A percentile compares a stretch with the other conserved stretches of the same genome.
Evolutionary conservation across 2,888 invertebrate genomes (phyloP).

Genomic region (Pediacus dermestoides): DNA sequence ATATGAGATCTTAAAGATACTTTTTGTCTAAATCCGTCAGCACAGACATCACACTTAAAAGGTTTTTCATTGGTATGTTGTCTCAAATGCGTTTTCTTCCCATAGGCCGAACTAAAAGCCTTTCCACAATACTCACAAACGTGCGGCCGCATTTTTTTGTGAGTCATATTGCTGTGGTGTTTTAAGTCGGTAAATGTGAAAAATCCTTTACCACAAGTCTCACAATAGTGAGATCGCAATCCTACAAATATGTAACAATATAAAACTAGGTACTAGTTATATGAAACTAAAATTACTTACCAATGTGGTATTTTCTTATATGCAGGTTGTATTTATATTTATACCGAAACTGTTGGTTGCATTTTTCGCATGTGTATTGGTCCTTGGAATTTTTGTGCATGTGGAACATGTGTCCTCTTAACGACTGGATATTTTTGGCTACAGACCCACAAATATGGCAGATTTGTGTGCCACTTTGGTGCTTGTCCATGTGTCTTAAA

Average conservation of each 20-base stretch:
- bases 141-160: slow-evolving; percentile 31
- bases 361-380: slow-evolving; percentile 38
- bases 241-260: no score
- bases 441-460: slow-evolving; percentile 39
- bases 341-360: slow-evolving; percentile 34
- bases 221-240: no score
- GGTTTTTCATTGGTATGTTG: slow-evolving; percentile 37
- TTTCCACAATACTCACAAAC: slow-evolving; percentile 32
- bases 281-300: slow-evolving; percentile 32
- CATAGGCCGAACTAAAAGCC: slow-evolving; percentile 33
- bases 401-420: slow-evolving; percentile 40
- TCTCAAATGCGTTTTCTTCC: slow-evolving; percentile 31
- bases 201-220: slow-evolving; percentile 33
- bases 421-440: slow-evolving; percentile 40
- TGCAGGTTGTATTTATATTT: slow-evolving; percentile 38
- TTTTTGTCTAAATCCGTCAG: slow-evolving; percentile 34
- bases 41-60: slow-evolving; percentile 30
- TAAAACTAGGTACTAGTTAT: no score
- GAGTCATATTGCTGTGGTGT: slow-evolving; percentile 31
- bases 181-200: slow-evolving; percentile 30
- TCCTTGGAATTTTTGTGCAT: slow-evolving; percentile 36
- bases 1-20: slow-evolving; percentile 37
- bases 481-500: slow-evolving; percentile 34
- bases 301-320: slow-evolving; percentile 37
- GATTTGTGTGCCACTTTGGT: slow-evolving; percentile 31